These are phyloP conservation scores for Amniataba percoides DNA, from an alignment of 2,797 vertebrate species.

Conservation along the genomic window DNA sequence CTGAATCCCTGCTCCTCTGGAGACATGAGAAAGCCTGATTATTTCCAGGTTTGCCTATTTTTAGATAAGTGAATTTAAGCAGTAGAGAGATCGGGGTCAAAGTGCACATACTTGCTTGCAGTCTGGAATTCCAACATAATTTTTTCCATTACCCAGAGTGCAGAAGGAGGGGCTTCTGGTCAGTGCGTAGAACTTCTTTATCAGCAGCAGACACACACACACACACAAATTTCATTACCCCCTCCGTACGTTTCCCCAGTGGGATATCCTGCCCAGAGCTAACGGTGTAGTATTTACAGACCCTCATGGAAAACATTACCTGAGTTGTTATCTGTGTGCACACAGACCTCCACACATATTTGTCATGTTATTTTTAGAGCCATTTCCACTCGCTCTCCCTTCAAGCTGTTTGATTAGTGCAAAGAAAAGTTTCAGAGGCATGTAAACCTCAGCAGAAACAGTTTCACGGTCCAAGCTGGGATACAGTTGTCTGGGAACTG, in stretches of 20 bases:
- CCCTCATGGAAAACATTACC: slow-evolving; percentile 77
- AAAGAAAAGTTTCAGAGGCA: slow-evolving; percentile 11
- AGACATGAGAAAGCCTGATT: slow-evolving; percentile 70
- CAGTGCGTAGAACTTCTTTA: slow-evolving; percentile 67
- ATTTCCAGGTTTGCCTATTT: slow-evolving; percentile 88
- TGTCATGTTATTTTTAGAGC: slow-evolving; percentile 75
- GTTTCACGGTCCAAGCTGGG: background rate
- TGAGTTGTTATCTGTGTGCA: slow-evolving; percentile 76
- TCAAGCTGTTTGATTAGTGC: slow-evolving; percentile 55
- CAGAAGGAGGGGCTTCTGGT: slow-evolving; percentile 80
- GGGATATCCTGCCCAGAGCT: slow-evolving; percentile 82
- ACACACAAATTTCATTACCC: slow-evolving; percentile 52
- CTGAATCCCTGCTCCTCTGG: slow-evolving; percentile 40
- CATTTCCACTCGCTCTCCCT: slow-evolving; percentile 70
- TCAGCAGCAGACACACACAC: slow-evolving; percentile 64
- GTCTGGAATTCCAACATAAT: slow-evolving; percentile 89
- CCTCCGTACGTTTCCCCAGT: slow-evolving; percentile 69
- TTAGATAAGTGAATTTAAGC: slow-evolving; percentile 84
- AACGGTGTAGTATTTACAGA: slow-evolving; percentile 83
- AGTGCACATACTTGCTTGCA: slow-evolving; percentile 89
- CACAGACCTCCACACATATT: slow-evolving; percentile 66
- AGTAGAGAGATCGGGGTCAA: slow-evolving; percentile 84
- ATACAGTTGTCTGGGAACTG: background rate
- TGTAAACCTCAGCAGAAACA: slow-evolving; percentile 12
- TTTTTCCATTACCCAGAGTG: slow-evolving; percentile 91